Evolutionary conservation across 92 coral and sea anemone species (phyloP).

Genomic region (Porites lobata): DNA sequence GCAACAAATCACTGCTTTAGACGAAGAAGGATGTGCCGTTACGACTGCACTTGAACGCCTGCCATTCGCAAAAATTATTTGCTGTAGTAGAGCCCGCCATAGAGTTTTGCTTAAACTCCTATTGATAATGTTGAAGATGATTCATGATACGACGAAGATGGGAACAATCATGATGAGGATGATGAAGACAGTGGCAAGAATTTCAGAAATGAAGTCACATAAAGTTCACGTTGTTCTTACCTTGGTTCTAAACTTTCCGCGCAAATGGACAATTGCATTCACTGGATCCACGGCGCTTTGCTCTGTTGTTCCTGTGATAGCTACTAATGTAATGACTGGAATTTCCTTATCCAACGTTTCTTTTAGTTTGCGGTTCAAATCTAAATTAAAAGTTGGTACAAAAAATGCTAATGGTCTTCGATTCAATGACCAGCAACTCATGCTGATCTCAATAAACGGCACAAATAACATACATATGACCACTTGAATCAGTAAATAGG

Average conservation of each 20-base stretch:
- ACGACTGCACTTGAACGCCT: too few species aligned
- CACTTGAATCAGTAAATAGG: too few species aligned
- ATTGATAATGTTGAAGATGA: background rate
- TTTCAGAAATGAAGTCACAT: background rate
- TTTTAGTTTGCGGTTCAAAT: conserved; percentile 48
- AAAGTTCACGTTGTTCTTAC: conserved; percentile 33
- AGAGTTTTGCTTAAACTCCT: too few species aligned
- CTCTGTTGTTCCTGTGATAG: conserved; percentile 91
- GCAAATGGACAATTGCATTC: conserved; percentile 67
- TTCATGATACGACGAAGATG: background rate
- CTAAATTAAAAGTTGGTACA: conserved; percentile 25
- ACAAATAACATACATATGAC: too few species aligned
- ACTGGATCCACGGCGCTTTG: conserved; percentile 95
- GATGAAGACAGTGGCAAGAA: background rate
- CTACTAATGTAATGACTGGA: conserved; percentile 82
- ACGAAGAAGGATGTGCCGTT: too few species aligned
- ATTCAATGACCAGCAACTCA: too few species aligned
- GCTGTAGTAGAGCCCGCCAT: too few species aligned
- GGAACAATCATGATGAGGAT: too few species aligned
- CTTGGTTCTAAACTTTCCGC: conserved; percentile 67
- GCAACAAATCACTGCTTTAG: too few species aligned
- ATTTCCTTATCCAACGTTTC: conserved; percentile 51
- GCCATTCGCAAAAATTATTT: too few species aligned
- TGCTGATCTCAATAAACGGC: too few species aligned
- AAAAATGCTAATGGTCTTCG: background rate